A percentile compares a stretch with the other conserved stretches of the same genome.
phyloP scores from a whole-genome alignment of 2,888 invertebrate species.

The Tipula helvola region DNA sequence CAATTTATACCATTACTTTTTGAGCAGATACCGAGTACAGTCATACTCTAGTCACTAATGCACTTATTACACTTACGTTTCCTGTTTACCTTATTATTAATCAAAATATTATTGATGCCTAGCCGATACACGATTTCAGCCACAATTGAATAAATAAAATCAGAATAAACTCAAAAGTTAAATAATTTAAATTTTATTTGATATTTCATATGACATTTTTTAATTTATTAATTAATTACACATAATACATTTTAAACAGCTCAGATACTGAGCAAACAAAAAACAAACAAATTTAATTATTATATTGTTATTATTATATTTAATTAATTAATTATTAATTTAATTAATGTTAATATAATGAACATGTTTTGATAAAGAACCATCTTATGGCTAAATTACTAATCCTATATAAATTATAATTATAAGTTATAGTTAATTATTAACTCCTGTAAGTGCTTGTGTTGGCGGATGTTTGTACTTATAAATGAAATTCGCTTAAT shows the following conservation, averaged over 20 bases:
- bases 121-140: too few species aligned
- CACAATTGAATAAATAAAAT: too few species aligned
- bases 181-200: background rate
- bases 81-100: too few species aligned
- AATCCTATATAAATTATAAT: background rate
- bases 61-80: too few species aligned
- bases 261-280: slow-evolving; percentile 8
- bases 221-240: background rate
- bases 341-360: background rate
- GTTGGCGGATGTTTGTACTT: background rate
- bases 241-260: background rate
- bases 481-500: background rate
- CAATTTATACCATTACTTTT: too few species aligned
- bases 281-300: background rate
- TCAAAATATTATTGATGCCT: too few species aligned
- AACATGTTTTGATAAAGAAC: background rate
- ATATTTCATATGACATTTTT: background rate
- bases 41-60: too few species aligned
- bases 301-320: background rate
- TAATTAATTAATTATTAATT: background rate
- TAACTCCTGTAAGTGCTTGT: background rate
- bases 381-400: background rate
- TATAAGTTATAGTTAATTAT: background rate
- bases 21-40: too few species aligned
- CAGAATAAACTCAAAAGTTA: background rate